A percentile compares a stretch with the other conserved stretches of the same genome.
phyloP scores from a whole-genome alignment of 1,140 invertebrate species.

The Pseudobourletiella spinata region DNA sequence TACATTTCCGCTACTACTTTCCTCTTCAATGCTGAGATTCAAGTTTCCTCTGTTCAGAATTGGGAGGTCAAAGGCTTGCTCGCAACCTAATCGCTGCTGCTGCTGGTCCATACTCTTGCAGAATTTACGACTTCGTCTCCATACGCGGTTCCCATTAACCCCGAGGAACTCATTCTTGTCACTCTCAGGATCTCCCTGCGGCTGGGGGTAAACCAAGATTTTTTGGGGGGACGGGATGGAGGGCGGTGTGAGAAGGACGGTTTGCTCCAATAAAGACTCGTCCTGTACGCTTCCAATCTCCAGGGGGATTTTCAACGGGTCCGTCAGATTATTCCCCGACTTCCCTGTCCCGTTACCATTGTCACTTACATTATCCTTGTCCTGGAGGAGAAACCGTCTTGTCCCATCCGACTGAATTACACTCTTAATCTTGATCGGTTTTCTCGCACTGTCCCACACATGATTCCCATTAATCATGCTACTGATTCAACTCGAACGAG shows the following conservation, averaged over 20 bases:
- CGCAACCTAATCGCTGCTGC: neutral
- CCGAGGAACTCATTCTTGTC: neutral
- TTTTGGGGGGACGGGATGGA: neutral
- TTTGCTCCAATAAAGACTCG: too few species aligned
- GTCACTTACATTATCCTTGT: conserved; percentile 1
- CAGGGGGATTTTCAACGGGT: neutral
- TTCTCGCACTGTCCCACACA: conserved; percentile 34
- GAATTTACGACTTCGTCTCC: neutral
- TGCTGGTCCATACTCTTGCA: conserved; percentile 3
- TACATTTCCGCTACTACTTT: neutral
- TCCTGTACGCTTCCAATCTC: neutral
- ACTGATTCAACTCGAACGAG: neutral
- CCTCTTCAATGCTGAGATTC: neutral
- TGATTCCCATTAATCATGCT: conserved; percentile 4
- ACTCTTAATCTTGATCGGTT: conserved; percentile 30
- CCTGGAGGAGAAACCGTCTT: conserved; percentile 21
- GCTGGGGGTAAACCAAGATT: neutral
- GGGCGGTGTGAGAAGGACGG: too few species aligned
- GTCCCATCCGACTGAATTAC: conserved; percentile 25
- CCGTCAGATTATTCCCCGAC: neutral
- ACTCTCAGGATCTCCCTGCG: neutral
- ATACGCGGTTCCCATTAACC: conserved; percentile 9
- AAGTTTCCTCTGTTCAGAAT: neutral
- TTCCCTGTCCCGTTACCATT: neutral
- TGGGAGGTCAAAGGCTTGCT: neutral